Base-by-base conservation (phyloP, 2,888 invertebrate species). In the Dicycla oo region DNA sequence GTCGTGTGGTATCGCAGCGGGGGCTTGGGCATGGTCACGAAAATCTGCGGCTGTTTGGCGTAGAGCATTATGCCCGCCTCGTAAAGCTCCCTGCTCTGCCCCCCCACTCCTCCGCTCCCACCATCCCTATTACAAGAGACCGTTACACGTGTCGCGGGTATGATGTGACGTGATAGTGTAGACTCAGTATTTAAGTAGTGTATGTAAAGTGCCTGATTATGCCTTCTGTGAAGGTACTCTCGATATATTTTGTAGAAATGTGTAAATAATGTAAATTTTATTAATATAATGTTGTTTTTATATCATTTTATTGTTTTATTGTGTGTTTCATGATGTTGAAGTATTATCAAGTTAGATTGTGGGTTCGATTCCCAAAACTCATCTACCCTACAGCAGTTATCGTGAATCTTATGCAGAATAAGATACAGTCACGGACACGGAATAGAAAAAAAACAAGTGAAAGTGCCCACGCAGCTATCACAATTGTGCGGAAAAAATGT, bases 11-110 rank as follows among this genome's bases (percentile, higher is more conserved):
- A 94, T 97, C 51, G 97, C 97, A 45, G 97, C 97, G 26, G 97
- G 97, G 0, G 97, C 97, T 94, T 97, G 97, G 97, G 96, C 97
- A 47, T 97, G 97, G 97, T 90, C 91, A 47, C 82, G 90, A 45
- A 91, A 91, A 71, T 97, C 97, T 8, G 97, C 97, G 26, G 97
- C 97, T 0, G 97, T 97, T 94, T 97, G 97, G 97, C 94, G 96
- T 6, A 89, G 90, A 69, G 94, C 96, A 88, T 73, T 96, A 86
- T 89, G 97, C 90, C 90, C 96, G 73, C 92, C 97, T 86, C 90
- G 96, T 78, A 91, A 94, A 88, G 86, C 95, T 43, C 91, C 91
- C 15, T 91, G 93, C 81, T 91, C 91, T 76, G 88, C 94, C 11
- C 95, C 95, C 15, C 95, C 95, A 15, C 87, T 95, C 43, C 90